phyloP scores from a whole-genome alignment of 2,888 invertebrate species.

The Metopia argyrocephala region DNA sequence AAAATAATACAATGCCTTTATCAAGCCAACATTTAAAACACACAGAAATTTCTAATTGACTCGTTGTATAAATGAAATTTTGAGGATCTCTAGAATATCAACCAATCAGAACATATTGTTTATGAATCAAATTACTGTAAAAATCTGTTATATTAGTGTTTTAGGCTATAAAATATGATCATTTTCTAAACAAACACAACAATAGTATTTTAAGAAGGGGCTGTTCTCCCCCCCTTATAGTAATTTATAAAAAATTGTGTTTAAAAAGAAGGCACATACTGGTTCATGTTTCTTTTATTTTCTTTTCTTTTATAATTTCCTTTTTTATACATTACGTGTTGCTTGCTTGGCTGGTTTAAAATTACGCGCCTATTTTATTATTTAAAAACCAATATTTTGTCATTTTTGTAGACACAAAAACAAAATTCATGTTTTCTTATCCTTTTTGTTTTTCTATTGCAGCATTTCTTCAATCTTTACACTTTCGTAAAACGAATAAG shows the following conservation, averaged over 20 bases:
- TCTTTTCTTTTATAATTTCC: no score
- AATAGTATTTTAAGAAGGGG: not conserved
- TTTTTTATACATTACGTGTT: not conserved
- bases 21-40: no score
- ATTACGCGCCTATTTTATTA: slow-evolving; percentile 1
- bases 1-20: no score
- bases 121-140: slow-evolving; percentile 75
- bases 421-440: not conserved
- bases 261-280: no score
- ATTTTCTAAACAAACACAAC: not conserved
- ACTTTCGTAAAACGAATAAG: not conserved
- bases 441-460: not conserved
- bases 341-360: not conserved
- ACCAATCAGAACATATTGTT: slow-evolving; percentile 71
- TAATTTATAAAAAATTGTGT: not conserved
- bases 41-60: no score
- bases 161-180: slow-evolving; percentile 28
- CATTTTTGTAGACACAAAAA: not conserved
- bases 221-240: not conserved
- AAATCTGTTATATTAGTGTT: not conserved
- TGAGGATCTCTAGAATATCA: no score
- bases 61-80: no score
- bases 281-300: no score
- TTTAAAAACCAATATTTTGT: not conserved
- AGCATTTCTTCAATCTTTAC: not conserved